A percentile compares a stretch with the other conserved stretches of the same genome.
These are phyloP conservation scores for Dolichopus griseipennis DNA, from an alignment of 2,888 invertebrate species.

Conservation along the genomic window DNA sequence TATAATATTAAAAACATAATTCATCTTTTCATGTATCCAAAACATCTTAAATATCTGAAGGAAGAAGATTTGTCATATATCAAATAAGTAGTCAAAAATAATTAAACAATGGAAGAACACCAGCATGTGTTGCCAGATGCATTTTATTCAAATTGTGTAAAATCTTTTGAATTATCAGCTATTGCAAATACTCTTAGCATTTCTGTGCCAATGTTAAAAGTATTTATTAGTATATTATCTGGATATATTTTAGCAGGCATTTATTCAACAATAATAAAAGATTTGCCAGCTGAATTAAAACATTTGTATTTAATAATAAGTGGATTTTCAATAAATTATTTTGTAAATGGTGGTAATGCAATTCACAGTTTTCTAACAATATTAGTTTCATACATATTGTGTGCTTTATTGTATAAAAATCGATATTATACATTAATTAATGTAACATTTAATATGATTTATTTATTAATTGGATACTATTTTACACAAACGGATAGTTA, in stretches of 20 bases:
- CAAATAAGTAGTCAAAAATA: no score
- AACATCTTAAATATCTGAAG: no score
- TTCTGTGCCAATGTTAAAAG: no score
- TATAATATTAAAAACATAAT: no score
- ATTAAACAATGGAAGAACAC: no score
- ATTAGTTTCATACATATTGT: conserved; percentile 59
- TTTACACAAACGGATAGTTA: conserved; percentile 75
- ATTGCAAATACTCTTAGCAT: no score
- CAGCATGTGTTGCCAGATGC: no score
- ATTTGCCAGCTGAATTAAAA: conserved; percentile 49
- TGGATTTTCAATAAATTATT: conserved; percentile 68
- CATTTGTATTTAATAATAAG: conserved; percentile 57
- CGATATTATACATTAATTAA: conserved; percentile 55
- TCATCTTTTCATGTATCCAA: no score
- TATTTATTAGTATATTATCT: conserved; percentile 46
- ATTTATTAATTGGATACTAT: conserved; percentile 69
- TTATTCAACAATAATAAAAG: conserved; percentile 51
- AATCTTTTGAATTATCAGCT: no score
- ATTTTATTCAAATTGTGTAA: no score
- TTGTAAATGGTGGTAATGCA: conserved; percentile 73
- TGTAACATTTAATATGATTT: conserved; percentile 73
- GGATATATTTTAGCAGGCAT: conserved; percentile 65
- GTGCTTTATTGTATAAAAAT: conserved; percentile 45
- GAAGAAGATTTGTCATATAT: no score
- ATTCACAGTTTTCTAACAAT: conserved; percentile 70